Evolutionary conservation across 2,888 invertebrate genomes (phyloP), one percentile per base, ranked within the genome.

Genomic region (Serripes groenlandicus): DNA sequence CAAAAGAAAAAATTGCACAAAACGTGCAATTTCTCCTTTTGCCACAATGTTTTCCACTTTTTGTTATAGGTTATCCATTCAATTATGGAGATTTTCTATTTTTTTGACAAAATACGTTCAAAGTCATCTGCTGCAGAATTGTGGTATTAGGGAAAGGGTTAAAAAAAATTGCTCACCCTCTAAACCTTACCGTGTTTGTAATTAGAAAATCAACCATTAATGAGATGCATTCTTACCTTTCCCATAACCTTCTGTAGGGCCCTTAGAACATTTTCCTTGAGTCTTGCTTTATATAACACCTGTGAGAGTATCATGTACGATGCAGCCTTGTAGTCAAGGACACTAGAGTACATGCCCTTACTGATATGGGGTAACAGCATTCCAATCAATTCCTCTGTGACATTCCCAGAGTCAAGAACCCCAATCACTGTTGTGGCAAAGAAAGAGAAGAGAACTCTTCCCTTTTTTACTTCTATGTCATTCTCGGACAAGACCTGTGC

Each of bases 351-450:
- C 66, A 98, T 95, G 0, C 97, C 98, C 88, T 96, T 96, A 0
- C 97, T 91, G n/a, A 98, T 91, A 0, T 96, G 96, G 0, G 97
- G 97, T 34, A 98, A 92, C 34, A 98, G 95, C 23, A 96, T 96
- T 66, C 96, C 96, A 1, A 98, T 94, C 75, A 97, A 96, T 94
- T 93, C 97, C 97, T 70, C 96, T 0, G 88, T 89, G 30, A 92
- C 80, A 5, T 75, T 62, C 5, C 89, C 86, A 0, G 81, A 54
- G 49, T 90, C 86, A 54, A 93, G 75, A 97, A 95, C 96, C 3
- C 97, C 97, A 49, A 97, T 96, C 0, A 97, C 95, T 0, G 97
- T 96, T 21, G 97, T 96, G 71, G 97, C 97, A 93, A 97, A 98
- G 94, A 98, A 98, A 11, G 97, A 97, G 92, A 97, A 97, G 1